phyloP scores from a whole-genome alignment of 2,888 invertebrate species.

The Actias luna region DNA sequence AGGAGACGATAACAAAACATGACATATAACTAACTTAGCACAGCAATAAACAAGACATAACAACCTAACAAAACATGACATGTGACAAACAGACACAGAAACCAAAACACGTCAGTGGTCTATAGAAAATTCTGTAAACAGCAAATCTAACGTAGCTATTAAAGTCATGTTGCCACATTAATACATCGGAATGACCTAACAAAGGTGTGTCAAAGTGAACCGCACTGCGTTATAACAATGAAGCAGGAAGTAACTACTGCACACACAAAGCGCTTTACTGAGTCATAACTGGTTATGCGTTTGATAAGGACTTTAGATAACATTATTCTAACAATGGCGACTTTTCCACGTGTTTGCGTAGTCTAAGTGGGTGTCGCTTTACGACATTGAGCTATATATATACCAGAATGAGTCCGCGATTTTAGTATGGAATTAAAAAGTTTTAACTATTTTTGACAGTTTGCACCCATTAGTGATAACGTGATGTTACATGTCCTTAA shows the following conservation, averaged over 20 bases:
- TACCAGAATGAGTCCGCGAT: too few species aligned
- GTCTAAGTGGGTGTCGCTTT: background rate
- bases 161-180: background rate
- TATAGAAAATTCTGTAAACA: too few species aligned
- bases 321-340: background rate
- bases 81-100: too few species aligned
- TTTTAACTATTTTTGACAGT: too few species aligned
- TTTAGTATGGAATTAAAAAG: too few species aligned
- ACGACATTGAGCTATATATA: background rate
- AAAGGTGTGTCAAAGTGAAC: background rate
- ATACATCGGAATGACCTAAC: background rate
- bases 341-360: background rate
- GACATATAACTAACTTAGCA: too few species aligned
- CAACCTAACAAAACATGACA: too few species aligned
- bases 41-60: too few species aligned
- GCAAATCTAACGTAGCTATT: background rate
- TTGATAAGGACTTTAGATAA: conserved; percentile 9
- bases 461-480: too few species aligned
- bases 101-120: too few species aligned
- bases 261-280: conserved; percentile 1
- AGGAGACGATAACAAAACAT: too few species aligned
- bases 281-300: background rate
- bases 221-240: background rate
- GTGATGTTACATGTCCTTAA: too few species aligned
- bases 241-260: background rate